phyloP scores from a whole-genome alignment of 2,797 vertebrate species.

The Tragelaphus eurycerus region DNA sequence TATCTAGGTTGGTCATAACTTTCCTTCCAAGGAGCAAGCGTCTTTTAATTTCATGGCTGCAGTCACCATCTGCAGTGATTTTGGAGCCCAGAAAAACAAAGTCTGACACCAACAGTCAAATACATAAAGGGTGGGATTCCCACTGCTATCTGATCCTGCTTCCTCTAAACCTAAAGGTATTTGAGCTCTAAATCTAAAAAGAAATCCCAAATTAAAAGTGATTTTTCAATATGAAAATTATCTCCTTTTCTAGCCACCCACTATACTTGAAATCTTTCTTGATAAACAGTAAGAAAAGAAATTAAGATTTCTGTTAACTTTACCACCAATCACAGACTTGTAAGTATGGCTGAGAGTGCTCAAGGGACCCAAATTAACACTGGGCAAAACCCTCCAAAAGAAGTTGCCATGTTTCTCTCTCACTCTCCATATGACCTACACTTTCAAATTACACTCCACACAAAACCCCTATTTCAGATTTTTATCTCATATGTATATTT shows the following conservation, averaged over 20 bases:
- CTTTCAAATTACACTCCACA: neutral
- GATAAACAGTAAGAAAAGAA: neutral
- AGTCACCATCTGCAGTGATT: too few relatives aligned
- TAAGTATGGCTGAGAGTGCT: neutral
- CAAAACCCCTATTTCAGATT: neutral
- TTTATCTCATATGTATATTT: neutral
- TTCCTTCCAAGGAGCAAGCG: too few relatives aligned
- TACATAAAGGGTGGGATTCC: neutral
- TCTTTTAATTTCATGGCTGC: too few relatives aligned
- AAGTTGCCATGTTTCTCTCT: neutral
- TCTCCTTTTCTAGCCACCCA: neutral
- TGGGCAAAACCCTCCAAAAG: neutral
- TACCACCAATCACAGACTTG: neutral
- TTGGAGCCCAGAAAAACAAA: too few relatives aligned
- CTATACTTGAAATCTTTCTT: slow-evolving; percentile 13
- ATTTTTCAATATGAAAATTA: slow-evolving; percentile 25
- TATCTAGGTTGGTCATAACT: too few relatives aligned
- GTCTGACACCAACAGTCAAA: neutral
- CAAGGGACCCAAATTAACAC: neutral
- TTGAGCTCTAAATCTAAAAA: neutral
- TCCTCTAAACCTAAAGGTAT: neutral
- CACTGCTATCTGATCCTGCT: neutral
- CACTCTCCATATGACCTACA: neutral
- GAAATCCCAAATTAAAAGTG: slow-evolving; percentile 11
- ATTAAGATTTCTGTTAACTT: neutral